phyloP scores from a whole-genome alignment of 30 jellyfish, hydroid and myxozoan genomes.

The Aurelia sp. region DNA sequence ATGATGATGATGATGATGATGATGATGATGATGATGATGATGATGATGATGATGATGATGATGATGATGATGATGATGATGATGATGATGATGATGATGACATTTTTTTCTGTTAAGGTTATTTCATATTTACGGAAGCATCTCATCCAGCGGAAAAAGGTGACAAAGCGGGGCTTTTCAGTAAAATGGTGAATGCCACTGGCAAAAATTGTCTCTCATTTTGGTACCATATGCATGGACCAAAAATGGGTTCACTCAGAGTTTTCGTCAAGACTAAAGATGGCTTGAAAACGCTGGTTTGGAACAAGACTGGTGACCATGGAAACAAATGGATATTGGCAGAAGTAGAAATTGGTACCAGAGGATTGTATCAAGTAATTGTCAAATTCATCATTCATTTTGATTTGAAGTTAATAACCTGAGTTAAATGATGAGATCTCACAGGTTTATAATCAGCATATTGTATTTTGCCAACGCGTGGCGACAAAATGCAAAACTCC shows the following conservation, averaged over 20 bases:
- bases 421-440: too few species aligned
- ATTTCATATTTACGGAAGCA: constrained; percentile 61
- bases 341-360: background rate
- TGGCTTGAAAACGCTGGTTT: constrained; percentile 19
- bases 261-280: background rate
- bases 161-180: constrained; percentile 56
- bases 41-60: too few species aligned
- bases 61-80: too few species aligned
- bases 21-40: too few species aligned
- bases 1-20: too few species aligned
- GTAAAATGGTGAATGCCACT: constrained; percentile 5
- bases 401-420: background rate
- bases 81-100: too few species aligned
- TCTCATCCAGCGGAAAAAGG: constrained; percentile 76
- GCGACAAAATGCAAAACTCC: too few species aligned
- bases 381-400: background rate
- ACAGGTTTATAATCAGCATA: too few species aligned
- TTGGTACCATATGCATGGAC: constrained; percentile 66
- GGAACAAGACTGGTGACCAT: constrained; percentile 50
- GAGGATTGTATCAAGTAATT: background rate
- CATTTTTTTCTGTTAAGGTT: constrained; percentile 20
- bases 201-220: constrained; percentile 32
- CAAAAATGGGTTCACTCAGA: constrained; percentile 40
- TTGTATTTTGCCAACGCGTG: background rate
- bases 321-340: constrained; percentile 52